phyloP scores from a whole-genome alignment of 2,113 vertebrate species.

The Leucopternis melanops region DNA sequence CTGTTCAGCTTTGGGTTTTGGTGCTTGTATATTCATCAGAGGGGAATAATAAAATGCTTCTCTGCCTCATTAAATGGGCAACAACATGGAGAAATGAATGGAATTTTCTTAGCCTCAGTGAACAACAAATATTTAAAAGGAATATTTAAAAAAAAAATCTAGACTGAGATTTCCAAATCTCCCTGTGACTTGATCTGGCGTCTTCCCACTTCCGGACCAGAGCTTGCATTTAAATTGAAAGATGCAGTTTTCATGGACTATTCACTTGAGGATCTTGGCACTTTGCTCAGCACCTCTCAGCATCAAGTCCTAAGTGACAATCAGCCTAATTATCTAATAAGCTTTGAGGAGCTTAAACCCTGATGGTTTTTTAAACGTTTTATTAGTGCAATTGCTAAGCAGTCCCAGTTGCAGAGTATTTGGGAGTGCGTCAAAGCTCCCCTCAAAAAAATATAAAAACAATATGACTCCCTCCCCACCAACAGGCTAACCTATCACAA shows the following conservation, averaged over 20 bases:
- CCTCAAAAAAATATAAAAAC: no score
- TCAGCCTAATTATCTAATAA: background rate
- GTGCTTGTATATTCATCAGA: conserved; percentile 5
- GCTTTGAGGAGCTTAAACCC: background rate
- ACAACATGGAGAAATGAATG: background rate
- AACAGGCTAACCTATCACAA: no score
- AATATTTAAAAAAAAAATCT: background rate
- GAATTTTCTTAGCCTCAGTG: conserved; percentile 5
- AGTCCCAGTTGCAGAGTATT: background rate
- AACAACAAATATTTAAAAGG: background rate
- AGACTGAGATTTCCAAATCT: background rate
- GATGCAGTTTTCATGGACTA: background rate
- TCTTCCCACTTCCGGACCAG: background rate
- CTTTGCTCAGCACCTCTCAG: background rate
- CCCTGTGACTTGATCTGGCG: background rate
- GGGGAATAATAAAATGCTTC: conserved; percentile 19
- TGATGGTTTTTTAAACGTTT: background rate
- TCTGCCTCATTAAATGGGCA: conserved; percentile 29
- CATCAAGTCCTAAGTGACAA: background rate
- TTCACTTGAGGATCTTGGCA: background rate
- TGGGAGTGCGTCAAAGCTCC: no score
- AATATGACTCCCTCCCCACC: no score
- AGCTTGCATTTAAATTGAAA: background rate
- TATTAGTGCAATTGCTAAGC: background rate
- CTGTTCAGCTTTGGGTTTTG: background rate